Evolutionary conservation across 2,888 invertebrate species (phyloP), one percentile per base, ranked within the genome.

Genomic region (Psylliodes chrysocephalus): DNA sequence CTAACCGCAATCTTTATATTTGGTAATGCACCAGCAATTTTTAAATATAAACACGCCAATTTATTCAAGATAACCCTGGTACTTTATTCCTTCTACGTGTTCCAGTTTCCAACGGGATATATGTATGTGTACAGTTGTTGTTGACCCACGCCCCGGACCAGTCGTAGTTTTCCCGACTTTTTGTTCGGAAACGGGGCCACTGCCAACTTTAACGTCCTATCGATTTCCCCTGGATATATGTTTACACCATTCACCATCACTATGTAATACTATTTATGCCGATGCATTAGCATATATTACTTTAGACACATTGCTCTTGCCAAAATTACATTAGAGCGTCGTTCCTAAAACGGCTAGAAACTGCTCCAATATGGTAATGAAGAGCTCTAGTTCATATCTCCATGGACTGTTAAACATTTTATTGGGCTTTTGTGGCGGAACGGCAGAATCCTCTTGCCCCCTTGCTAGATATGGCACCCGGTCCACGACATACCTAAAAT

Each of bases 351-450:
- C 46, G 63, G 52, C 47, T 60, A 62, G 53, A 60, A 67, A 66
- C 62, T 62, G 63, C 63, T 66, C 59, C 63, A 60, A 61, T 66
- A 70, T 70, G 68, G 66, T 62, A 70, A 70, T 70, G 57, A 60
- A 66, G 64, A 49, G 25, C 59, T 54, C 47, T 51, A 56, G 47
- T 63, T 57, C 60, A 69, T 67, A 64, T 65, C 64, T 61, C 63
- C 49, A 64, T 60, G 56, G 64, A 53, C 66, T 57, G 66, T 63
- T 66, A 59, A 68, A 54, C 59, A 60, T 67, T 57, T 67, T 67
- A 67, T 69, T 67, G 60, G 65, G 59, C 64, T 66, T 55, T 60
- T 52, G 66, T 44, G 63, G 54, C 30, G 10, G 18, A 38, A 49
- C 49, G 42, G 42, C 18, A 17, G 15, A n/a, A n/a, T n/a, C 42